Evolutionary conservation across 2,888 invertebrate genomes (phyloP).

Genomic region (Argynnis bischoffii): DNA sequence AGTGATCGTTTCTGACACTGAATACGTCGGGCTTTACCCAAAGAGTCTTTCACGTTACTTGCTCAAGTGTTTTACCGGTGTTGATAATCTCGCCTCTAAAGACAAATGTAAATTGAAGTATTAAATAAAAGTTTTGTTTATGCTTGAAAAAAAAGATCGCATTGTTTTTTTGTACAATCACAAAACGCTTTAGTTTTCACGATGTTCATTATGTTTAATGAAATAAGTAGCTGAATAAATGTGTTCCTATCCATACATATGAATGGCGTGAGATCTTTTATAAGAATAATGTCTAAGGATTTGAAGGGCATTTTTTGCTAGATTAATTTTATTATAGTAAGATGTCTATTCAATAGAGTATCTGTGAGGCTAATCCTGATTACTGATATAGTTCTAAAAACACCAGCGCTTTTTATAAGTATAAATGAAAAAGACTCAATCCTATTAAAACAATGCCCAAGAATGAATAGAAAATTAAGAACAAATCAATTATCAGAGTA

Average conservation of each 20-base stretch:
- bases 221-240: constrained; percentile 61
- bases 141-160: constrained; percentile 7
- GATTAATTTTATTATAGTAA: constrained; percentile 3
- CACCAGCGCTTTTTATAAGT: background rate
- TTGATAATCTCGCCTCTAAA: constrained; percentile 67
- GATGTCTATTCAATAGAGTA: background rate
- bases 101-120: constrained; percentile 37
- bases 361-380: background rate
- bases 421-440: background rate
- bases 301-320: constrained; percentile 1
- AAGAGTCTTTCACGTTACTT: constrained; percentile 43
- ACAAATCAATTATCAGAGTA: too few species aligned
- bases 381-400: constrained; percentile 10
- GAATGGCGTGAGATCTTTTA: constrained; percentile 27
- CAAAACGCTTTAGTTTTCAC: constrained; percentile 34
- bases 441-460: too few species aligned
- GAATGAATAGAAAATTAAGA: too few species aligned
- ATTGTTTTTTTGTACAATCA: constrained; percentile 3
- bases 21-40: constrained; percentile 45
- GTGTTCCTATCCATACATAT: constrained; percentile 41
- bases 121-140: background rate
- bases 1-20: constrained; percentile 59
- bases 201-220: constrained; percentile 51
- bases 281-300: constrained; percentile 9
- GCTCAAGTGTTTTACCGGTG: constrained; percentile 57